Base-by-base conservation (phyloP, 2,113 vertebrate species). In the Cyrtonyx montezumae region DNA sequence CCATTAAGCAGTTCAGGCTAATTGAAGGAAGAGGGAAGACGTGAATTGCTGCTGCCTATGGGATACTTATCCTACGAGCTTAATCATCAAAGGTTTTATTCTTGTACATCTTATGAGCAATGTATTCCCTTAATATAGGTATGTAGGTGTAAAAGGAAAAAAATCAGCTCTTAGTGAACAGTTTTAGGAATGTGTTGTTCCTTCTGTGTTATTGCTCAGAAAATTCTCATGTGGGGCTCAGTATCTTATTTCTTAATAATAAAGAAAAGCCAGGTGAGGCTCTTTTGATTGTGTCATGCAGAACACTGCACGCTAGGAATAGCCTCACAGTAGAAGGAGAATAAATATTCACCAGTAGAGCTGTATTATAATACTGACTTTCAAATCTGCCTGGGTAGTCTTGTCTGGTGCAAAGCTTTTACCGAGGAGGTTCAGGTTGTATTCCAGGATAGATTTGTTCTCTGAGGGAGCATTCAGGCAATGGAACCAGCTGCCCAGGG, bases 1-100 rank as follows among this genome's bases (percentile, higher is more conserved):
- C 4, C 26, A 4, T 76, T 40, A 23, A 87, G 43, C 43, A 76
- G 42, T 70, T 67, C 18, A 62, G 21, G 28, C 36, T 77, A 0
- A 0, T 73, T 86, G 74, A n/a, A 61, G 40, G 48, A 73, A 86
- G 37, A 18, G 19, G 25, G 49, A 71, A 75, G 61, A 37, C 20
- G 1, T 1, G 56, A 81, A n/a, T 90, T 61, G n/a, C 42, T 83
- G 9, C 82, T 76, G 48, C 84, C 36, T 76, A 19, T 62, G 12
- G 15, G 28, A 9, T 70, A 28, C 28, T 78, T 61, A 74, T 49
- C 22, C 37, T 76, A 14, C 62, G 30, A 81, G 87, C 51, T 56
- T 76, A 34, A 58, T 91, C 86, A 81, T 85, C 36, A 87, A 70
- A 70, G 37, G 34, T 37, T 62, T 91, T 95, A 51, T 83, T 78